Percentiles rank a stretch among this genome's conserved stretches.
phyloP scores from a whole-genome alignment of 2,113 vertebrate genomes.

The Rhinogobius similis region DNA sequence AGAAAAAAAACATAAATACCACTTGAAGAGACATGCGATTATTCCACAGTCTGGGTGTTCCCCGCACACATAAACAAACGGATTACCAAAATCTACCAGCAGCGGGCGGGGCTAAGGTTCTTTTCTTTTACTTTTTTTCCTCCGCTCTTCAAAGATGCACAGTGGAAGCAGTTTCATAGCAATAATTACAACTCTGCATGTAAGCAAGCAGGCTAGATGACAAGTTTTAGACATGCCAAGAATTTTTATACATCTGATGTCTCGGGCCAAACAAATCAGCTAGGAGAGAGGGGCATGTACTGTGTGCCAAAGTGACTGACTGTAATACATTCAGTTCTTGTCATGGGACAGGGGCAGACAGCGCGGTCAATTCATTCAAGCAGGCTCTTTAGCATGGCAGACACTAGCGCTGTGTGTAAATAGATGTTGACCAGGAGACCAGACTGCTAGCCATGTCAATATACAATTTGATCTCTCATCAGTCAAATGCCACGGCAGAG shows the following conservation, averaged over 20 bases:
- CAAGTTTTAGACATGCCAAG: slow-evolving; percentile 34
- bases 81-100: slow-evolving; percentile 57
- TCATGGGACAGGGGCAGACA: slow-evolving; percentile 50
- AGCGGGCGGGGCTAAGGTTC: slow-evolving; percentile 13
- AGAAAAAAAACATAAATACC: slow-evolving; percentile 51
- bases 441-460: slow-evolving; percentile 26
- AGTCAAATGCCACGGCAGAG: background rate
- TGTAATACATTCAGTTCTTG: slow-evolving; percentile 25
- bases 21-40: slow-evolving; percentile 52
- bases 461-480: background rate
- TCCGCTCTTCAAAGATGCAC: slow-evolving; percentile 6
- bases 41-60: slow-evolving; percentile 54
- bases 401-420: slow-evolving; percentile 60
- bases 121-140: background rate
- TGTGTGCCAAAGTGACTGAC: slow-evolving; percentile 34
- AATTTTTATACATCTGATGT: slow-evolving; percentile 32
- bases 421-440: slow-evolving; percentile 59
- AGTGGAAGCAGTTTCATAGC: slow-evolving; percentile 39
- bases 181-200: slow-evolving; percentile 32
- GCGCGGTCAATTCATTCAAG: slow-evolving; percentile 47
- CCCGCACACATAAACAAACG: slow-evolving; percentile 51
- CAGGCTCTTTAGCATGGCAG: slow-evolving; percentile 52
- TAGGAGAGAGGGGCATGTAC: slow-evolving; percentile 9
- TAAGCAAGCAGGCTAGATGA: slow-evolving; percentile 11
- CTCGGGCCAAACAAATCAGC: slow-evolving; percentile 37